Conservation (phyloP, 2,888 invertebrate genomes). For the Gastrophysa polygoni region DNA sequence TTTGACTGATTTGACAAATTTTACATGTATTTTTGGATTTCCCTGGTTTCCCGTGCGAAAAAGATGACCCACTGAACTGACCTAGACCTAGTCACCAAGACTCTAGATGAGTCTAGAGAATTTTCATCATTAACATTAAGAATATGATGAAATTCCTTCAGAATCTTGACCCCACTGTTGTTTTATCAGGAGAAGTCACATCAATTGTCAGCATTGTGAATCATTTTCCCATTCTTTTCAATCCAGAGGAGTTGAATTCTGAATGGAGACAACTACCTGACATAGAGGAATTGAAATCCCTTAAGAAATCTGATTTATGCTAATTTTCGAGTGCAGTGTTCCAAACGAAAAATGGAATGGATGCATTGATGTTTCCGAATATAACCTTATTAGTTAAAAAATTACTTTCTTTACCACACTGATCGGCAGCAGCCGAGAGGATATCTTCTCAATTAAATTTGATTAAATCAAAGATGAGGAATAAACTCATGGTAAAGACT, state of each 20-base stretch:
- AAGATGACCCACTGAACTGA: no score
- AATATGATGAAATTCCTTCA: slow-evolving; percentile 8
- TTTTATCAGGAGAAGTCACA: slow-evolving; percentile 8
- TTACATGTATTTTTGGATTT: no score
- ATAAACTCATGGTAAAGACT: slow-evolving; percentile 13
- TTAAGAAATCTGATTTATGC: background rate
- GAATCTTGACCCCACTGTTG: slow-evolving; percentile 13
- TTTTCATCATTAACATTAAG: no score
- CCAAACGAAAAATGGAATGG: slow-evolving; percentile 10
- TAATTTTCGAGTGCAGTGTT: slow-evolving; percentile 11
- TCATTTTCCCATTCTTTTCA: slow-evolving; percentile 6
- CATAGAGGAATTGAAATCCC: slow-evolving; percentile 4
- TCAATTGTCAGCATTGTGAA: slow-evolving; percentile 10
- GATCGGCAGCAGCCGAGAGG: slow-evolving; percentile 20
- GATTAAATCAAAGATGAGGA: slow-evolving; percentile 20
- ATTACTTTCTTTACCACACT: slow-evolving; percentile 17
- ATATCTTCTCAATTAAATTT: slow-evolving; percentile 20
- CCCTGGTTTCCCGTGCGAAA: no score
- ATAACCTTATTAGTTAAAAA: slow-evolving; percentile 7
- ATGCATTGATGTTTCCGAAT: slow-evolving; percentile 14
- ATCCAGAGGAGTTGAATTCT: slow-evolving; percentile 11
- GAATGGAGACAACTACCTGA: slow-evolving; percentile 14
- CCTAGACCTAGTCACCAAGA: no score
- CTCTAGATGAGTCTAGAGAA: no score
- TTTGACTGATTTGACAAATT: no score